Percentiles rank a stretch among this genome's conserved stretches.
Conservation (phyloP, 2,797 vertebrate species). For the Remorina albescens region DNA sequence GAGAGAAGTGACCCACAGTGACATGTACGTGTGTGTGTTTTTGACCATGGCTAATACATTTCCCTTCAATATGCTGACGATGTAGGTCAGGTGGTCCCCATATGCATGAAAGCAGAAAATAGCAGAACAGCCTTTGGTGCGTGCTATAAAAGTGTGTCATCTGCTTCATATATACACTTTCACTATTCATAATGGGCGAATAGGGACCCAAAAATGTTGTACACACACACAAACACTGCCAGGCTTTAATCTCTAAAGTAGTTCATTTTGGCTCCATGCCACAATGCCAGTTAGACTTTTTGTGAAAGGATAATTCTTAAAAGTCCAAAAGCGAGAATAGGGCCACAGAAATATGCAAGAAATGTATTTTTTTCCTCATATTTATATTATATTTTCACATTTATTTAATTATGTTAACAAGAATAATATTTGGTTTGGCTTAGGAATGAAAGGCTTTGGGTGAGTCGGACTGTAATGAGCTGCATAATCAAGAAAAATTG, state of each 20-base stretch:
- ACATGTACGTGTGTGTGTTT: slow-evolving; percentile 71
- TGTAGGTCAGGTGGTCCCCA: slow-evolving; percentile 66
- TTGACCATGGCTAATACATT: slow-evolving; percentile 69
- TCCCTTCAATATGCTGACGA: slow-evolving; percentile 55
- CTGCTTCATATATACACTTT: slow-evolving; percentile 52
- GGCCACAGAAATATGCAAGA: too few species aligned
- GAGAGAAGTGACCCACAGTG: slow-evolving; percentile 68
- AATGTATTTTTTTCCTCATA: too few species aligned
- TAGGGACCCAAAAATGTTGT: slow-evolving; percentile 42
- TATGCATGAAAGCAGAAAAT: slow-evolving; percentile 63
- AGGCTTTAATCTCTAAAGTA: too few species aligned
- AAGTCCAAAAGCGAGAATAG: too few species aligned
- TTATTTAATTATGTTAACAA: too few species aligned
- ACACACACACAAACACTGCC: slow-evolving; percentile 24
- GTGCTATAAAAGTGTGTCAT: slow-evolving; percentile 64
- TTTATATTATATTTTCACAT: too few species aligned
- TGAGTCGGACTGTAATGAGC: neutral
- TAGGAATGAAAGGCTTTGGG: neutral
- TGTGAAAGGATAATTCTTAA: too few species aligned
- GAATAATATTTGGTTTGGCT: too few species aligned
- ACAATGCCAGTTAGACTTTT: too few species aligned
- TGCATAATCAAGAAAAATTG: neutral
- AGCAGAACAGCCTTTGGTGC: slow-evolving; percentile 51
- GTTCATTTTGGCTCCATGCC: too few species aligned
- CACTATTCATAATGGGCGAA: slow-evolving; percentile 42